Base-by-base conservation (phyloP, 2,113 vertebrate species). In the Etia nguti region DNA sequence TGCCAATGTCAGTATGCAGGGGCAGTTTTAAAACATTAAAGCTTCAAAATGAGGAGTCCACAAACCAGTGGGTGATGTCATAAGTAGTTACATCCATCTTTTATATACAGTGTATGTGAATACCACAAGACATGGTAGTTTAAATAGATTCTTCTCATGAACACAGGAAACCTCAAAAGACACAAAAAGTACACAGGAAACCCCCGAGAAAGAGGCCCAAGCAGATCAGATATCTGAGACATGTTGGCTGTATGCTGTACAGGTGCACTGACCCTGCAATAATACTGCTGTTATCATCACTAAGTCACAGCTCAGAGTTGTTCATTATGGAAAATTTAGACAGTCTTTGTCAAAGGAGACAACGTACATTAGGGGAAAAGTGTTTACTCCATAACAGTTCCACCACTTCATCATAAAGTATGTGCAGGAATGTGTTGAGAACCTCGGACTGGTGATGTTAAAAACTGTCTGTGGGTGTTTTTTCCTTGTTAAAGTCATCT, bases 401-500 rank as follows among this genome's bases (percentile, higher is more conserved):
- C 57, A 86, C 48, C 48, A 62, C 55, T 86, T 81, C 36, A 56
- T 70, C 65, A 68, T 24, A 56, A 77, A 89, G 31, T 10, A 12
- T n/a, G 34, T 57, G 57, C 31, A 22, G 46, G 85, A 86, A 88
- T 68, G 86, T 84, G 89, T 80, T 20, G 84, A 65, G 80, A 54
- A 56, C 84, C 29, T 80, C n/a, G 84, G 29, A 36, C 55, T 80
- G 80, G 29, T 91, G 88, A 34, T 80, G 62, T 48, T 54, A 31
- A 54, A 48, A 41, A 41, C 68, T 56, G 41, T 89, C 65, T 85
- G 86, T 43, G 83, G 65, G 54, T 86, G 81, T 85, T 82, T 90
- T 56, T 75, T 81, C 82, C 83, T 83, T 13, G 24, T 90, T 91
- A 89, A 88, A 92, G 54, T 31, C 75, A n/a, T 79, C 83, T 73